These are phyloP conservation scores for Ageneiosus marmoratus DNA, from an alignment of 2,113 vertebrate species.

Conservation along the genomic window DNA sequence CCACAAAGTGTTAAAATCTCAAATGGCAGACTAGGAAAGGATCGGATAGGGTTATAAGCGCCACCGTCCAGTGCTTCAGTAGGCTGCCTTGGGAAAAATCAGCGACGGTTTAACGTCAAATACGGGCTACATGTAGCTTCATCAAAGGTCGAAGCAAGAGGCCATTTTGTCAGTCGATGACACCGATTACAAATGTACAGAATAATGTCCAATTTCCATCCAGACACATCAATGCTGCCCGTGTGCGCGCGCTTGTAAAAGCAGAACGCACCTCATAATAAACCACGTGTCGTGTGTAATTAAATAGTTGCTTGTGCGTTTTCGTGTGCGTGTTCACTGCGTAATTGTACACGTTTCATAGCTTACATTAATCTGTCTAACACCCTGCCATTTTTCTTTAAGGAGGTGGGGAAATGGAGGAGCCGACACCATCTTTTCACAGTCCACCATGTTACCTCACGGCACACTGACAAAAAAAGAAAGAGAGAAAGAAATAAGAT, in stretches of 20 bases:
- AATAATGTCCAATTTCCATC: not conserved
- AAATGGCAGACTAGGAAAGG: conserved; percentile 27
- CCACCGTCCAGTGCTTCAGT: not conserved
- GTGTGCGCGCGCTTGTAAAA: not conserved
- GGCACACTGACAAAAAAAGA: not conserved
- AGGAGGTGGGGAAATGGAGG: conserved; percentile 33
- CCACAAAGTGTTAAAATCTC: conserved; percentile 77
- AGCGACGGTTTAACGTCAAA: no score
- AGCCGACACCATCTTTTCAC: conserved; percentile 24
- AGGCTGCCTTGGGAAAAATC: not conserved
- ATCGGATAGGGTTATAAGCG: not conserved
- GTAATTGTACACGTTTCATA: not conserved
- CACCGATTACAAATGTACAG: not conserved
- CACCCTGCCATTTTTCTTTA: conserved; percentile 8
- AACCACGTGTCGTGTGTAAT: not conserved
- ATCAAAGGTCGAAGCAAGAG: not conserved
- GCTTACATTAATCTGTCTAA: not conserved
- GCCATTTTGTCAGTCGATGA: not conserved
- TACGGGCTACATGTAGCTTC: not conserved
- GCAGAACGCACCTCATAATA: not conserved
- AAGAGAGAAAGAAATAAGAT: no score
- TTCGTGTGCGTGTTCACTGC: not conserved
- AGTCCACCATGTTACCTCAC: conserved; percentile 26
- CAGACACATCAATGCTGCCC: not conserved
- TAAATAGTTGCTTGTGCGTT: not conserved